Evolutionary conservation across 2,113 vertebrate genomes (phyloP).

Genomic region (Vulpes lagopus): DNA sequence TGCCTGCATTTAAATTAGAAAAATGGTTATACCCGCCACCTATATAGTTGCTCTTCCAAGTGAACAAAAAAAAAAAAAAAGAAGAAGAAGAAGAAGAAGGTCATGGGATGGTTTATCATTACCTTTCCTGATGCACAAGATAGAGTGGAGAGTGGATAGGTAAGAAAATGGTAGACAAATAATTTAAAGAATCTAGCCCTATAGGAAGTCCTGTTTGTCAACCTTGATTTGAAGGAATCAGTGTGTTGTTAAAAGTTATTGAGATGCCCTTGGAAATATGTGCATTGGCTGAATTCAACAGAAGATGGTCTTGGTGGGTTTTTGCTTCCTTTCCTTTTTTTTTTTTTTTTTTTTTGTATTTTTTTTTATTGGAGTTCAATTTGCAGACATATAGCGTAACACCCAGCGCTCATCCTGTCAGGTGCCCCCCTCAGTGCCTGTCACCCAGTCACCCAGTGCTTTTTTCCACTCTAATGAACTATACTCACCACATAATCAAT

Average conservation of each 20-base stretch:
- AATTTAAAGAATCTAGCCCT: background rate
- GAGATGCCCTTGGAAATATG: background rate
- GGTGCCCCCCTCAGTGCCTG: too few species aligned
- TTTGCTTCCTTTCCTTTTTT: background rate
- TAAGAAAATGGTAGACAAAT: background rate
- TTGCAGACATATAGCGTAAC: too few species aligned
- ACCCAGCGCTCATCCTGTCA: too few species aligned
- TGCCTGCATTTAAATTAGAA: conserved; percentile 49
- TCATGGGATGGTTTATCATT: background rate
- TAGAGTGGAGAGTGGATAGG: background rate
- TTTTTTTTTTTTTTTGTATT: too few species aligned
- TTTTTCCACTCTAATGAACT: background rate
- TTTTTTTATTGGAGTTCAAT: too few species aligned
- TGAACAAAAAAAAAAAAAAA: background rate
- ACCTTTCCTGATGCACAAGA: background rate
- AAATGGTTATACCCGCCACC: background rate
- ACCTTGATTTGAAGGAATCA: background rate
- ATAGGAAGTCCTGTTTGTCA: background rate
- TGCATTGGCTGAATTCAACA: background rate
- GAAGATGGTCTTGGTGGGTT: background rate
- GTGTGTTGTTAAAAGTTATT: background rate
- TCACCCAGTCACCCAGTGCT: too few species aligned
- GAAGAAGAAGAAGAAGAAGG: background rate
- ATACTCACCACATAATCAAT: background rate
- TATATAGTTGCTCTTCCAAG: background rate